phyloP scores from a whole-genome alignment of 1,140 invertebrate species.

The Streblospio benedicti region DNA sequence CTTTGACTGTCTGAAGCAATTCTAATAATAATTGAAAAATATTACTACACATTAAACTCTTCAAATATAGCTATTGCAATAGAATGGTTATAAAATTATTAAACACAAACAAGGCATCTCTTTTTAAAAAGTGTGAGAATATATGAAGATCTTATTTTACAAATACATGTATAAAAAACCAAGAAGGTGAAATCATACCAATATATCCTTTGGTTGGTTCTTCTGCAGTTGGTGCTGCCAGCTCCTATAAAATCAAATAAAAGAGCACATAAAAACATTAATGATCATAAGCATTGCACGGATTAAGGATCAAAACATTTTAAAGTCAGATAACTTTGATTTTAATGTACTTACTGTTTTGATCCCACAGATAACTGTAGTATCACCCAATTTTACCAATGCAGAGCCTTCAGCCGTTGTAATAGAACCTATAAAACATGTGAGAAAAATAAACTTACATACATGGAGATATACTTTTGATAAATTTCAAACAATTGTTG shows the following conservation, averaged over 20 bases:
- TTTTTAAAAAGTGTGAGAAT: not conserved
- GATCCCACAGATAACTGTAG: conserved; percentile 65
- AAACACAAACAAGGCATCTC: not conserved
- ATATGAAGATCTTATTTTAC: not conserved
- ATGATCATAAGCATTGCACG: not conserved
- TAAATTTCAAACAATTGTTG: no score
- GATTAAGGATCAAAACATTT: conserved; percentile 38
- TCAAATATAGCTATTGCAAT: not conserved
- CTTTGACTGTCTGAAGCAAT: no score
- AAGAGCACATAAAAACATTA: not conserved
- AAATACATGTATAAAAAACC: not conserved
- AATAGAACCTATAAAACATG: conserved; percentile 52
- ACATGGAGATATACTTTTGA: no score
- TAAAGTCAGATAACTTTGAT: not conserved
- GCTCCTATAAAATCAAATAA: conserved; percentile 30
- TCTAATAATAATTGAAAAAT: not conserved
- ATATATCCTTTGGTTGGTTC: conserved; percentile 62
- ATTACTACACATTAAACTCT: not conserved
- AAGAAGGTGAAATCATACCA: conserved; percentile 22
- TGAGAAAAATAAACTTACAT: no score
- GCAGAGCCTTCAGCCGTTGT: conserved; percentile 64
- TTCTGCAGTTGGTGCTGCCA: conserved; percentile 59
- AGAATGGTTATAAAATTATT: not conserved
- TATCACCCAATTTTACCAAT: conserved; percentile 63
- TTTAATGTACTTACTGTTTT: conserved; percentile 56